Evolutionary conservation across 1,140 invertebrate species (phyloP), one percentile per base, ranked within the genome.

Genomic region (Cherax quadricarinatus): DNA sequence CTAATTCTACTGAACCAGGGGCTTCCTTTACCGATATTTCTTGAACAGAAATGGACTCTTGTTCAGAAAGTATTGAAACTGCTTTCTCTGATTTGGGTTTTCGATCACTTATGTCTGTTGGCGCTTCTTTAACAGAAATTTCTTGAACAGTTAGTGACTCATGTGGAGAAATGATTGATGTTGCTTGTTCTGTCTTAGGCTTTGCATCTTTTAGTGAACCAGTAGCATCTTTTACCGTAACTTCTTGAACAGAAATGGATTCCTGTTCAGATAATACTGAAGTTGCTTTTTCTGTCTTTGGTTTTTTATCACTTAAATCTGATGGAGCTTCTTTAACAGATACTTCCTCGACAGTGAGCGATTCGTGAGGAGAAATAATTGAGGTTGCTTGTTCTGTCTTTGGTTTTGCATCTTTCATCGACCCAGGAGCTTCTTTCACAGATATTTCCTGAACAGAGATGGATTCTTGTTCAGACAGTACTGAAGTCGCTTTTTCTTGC

Each of bases 371-470:
- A 81, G 95, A 93, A 90, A 96, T 95, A 51, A 95, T 94, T 60
- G 94, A 86, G 86, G 95, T 95, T 86, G 96, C 96, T 79, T 94
- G 94, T 70, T 94, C 95, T 92, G 94, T 94, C 48, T 94, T 93
- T 9, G 95, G 94, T 91, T 91, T 94, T 66, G 95, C 93, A 89
- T 95, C 94, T 18, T 94, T 93, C 41, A 96, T 93, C 92, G 95
- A 94, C n/a, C 94, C 95, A 10, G 96, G 95, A 3, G 95, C 95
- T 16, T 95, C 95, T 94, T 96, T 95, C 4, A 95, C 94, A 93
- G 95, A 94, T 1, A 96, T 94, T 94, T 96, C 95, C 75, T 95
- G 94, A 92, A 95, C 95, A 73, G 95, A 95, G 0, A 96, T 95
- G 16, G 89, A 91, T 70, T 91, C 89, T 87, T 96, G 95, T 92